Base-by-base conservation (phyloP, 2,888 invertebrate genomes). In the Malthinus flaveolus region DNA sequence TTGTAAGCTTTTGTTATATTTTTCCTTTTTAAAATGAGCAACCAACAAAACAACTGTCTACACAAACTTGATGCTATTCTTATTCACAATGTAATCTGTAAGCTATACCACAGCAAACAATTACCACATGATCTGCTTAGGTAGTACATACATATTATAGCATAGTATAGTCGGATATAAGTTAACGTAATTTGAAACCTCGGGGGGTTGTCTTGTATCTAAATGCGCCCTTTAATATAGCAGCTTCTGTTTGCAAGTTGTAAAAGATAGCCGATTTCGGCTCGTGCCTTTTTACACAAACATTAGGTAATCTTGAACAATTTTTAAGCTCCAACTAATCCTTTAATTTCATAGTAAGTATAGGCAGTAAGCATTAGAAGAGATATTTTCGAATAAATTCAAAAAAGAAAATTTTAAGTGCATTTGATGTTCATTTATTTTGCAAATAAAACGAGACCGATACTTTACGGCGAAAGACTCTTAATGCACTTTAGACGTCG, bases 231-330 rank as follows among this genome's bases (percentile, higher is more conserved):
- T 42, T 42, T 44, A 39, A 51, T 42, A 33, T n/a, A 23, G 12
- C 39, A 42, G 39, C 39, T 42, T 42, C 39, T 42, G 39, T 42
- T 57, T 45, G 51, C 47, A 47, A 52, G 48, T 37, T 48, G 52
- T 48, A 51, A 57, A 57, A 52, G 57, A 44, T 51, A 36, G 37
- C 57, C 46, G 57, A 51, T 51, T 39, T 37, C 23, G 52, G 51
- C 57, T 57, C 57, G 57, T 57, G 57, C 57, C 57, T 57, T 39
- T 42, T 57, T 57, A 57, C 57, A 52, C 57, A 51, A 57, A 57
- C 57, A 52, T 57, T 57, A 32, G 47, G 32, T 51, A 48, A 57
- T 57, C 39, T 36, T 32, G 13, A 42, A 13, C 39, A 23, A 15
- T 42, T 11, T 7, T 9, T 42, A 23, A 23, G 23, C 23, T 23